phyloP scores from a whole-genome alignment of 2,888 invertebrate species.

The Tolmerus cingulatus region DNA sequence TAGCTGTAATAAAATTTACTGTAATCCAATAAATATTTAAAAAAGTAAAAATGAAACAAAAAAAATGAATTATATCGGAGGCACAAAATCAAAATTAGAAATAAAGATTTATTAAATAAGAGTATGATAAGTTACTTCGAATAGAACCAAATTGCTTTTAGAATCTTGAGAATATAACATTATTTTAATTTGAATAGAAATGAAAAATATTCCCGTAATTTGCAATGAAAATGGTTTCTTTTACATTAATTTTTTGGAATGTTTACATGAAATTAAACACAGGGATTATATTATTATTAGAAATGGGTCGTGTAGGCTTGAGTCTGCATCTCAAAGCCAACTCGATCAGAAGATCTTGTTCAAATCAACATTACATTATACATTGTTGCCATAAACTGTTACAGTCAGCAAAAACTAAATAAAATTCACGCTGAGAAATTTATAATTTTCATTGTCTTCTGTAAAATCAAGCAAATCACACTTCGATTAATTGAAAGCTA shows the following conservation, averaged over 20 bases:
- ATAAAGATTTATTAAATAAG: constrained; percentile 42
- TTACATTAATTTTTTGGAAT: neutral
- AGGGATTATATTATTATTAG: neutral
- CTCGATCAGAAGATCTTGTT: no score
- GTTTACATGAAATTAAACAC: neutral
- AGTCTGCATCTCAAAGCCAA: no score
- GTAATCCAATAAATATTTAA: constrained; percentile 35
- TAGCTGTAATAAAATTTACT: constrained; percentile 34
- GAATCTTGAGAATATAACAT: neutral
- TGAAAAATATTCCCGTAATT: neutral
- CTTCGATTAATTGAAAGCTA: no score
- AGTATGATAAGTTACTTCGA: neutral
- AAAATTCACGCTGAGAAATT: no score
- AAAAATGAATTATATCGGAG: constrained; percentile 47
- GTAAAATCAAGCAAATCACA: no score
- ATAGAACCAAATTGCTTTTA: constrained; percentile 8
- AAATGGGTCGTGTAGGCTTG: no score
- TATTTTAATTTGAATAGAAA: neutral
- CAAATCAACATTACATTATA: no score
- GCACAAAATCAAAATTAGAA: constrained; percentile 50
- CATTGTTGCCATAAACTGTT: no score
- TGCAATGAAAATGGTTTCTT: constrained; percentile 18
- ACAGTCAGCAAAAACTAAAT: no score
- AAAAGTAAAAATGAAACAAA: no score
- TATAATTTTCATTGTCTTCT: no score